These are phyloP conservation scores for Egretta garzetta DNA, from an alignment of 2,113 vertebrate species.

Conservation along the genomic window DNA sequence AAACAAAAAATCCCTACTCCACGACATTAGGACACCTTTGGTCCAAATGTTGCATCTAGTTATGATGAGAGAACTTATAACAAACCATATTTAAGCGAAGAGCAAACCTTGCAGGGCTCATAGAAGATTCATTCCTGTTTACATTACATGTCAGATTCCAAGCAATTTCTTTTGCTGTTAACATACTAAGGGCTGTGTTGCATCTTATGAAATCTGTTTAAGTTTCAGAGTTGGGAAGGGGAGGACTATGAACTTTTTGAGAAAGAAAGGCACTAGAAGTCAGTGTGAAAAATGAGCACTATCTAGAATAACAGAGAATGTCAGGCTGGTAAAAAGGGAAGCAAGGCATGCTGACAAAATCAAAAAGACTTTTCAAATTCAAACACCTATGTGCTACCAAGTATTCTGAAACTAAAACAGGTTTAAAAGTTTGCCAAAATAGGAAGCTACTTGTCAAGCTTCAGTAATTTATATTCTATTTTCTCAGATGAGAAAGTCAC, in stretches of 20 bases:
- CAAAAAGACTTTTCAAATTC: neutral
- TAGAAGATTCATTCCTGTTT: conserved; percentile 44
- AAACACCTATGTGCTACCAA: neutral
- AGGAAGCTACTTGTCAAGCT: neutral
- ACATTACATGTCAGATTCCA: conserved; percentile 19
- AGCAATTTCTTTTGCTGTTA: conserved; percentile 13
- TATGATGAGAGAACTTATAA: neutral
- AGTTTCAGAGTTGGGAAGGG: conserved; percentile 20
- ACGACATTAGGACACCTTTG: neutral
- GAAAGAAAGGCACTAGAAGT: neutral
- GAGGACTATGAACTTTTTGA: neutral
- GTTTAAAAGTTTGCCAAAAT: conserved; percentile 2
- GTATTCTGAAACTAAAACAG: neutral
- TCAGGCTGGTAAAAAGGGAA: neutral
- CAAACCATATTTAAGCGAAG: conserved; percentile 25
- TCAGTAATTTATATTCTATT: neutral
- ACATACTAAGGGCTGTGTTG: neutral
- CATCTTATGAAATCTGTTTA: conserved; percentile 28
- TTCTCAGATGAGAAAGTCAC: neutral
- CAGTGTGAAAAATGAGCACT: neutral
- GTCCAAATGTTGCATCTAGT: neutral
- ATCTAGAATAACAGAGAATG: neutral
- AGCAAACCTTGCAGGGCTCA: conserved; percentile 28
- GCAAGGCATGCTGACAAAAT: neutral
- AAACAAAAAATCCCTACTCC: neutral